These are phyloP conservation scores for Podarcis siculus DNA, from an alignment of 2,797 vertebrate species.

Conservation along the genomic window DNA sequence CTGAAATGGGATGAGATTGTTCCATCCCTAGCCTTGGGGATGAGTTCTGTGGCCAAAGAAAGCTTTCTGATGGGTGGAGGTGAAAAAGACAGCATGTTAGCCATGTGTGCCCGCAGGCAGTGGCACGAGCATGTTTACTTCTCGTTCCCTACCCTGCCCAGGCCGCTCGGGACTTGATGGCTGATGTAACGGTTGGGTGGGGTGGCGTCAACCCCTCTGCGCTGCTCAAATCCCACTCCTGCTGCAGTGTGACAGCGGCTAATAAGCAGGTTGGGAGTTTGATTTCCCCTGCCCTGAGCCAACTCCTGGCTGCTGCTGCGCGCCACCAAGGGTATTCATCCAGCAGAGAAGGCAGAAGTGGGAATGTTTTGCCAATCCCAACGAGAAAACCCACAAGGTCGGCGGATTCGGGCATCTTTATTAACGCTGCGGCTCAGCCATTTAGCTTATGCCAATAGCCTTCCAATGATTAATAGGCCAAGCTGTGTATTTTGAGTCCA, in stretches of 20 bases:
- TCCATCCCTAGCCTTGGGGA: background rate
- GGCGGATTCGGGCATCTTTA: background rate
- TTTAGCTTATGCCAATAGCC: too few relatives aligned
- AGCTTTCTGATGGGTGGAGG: background rate
- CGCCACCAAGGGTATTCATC: background rate
- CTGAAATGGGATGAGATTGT: too few relatives aligned
- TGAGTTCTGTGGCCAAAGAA: background rate
- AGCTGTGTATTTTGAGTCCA: background rate
- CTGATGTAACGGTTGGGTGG: slow-evolving; percentile 22
- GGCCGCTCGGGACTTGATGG: background rate
- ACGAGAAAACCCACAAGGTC: background rate
- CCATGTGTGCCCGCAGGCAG: background rate
- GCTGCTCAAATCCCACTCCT: background rate
- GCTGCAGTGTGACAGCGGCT: background rate
- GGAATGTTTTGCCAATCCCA: background rate
- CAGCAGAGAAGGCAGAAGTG: background rate
- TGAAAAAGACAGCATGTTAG: background rate
- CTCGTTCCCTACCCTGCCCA: background rate
- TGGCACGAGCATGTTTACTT: background rate
- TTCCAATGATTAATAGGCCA: background rate
- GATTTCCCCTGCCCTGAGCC: slow-evolving; percentile 4
- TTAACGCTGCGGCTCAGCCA: background rate
- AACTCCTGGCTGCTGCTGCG: background rate
- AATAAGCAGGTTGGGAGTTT: background rate
- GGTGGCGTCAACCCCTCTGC: background rate